Percentiles rank a stretch among this genome's conserved stretches.
Conservation (phyloP, 2,888 invertebrate species). For the Carcina quercana region DNA sequence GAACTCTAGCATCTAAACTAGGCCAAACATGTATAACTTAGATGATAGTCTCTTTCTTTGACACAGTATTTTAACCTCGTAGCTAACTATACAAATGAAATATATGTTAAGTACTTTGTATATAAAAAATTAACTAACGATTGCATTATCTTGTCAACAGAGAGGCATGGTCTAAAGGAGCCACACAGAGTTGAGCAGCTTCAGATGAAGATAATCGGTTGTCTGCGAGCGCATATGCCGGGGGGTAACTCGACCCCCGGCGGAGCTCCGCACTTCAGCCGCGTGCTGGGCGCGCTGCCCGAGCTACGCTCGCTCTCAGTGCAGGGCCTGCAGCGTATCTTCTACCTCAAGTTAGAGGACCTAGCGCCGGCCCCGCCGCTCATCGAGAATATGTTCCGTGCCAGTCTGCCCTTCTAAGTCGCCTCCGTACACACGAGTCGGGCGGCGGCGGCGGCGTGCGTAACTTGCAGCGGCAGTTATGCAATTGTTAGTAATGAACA, state of each 20-base stretch:
- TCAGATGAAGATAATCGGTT: slow-evolving; percentile 97
- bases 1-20: too few species aligned
- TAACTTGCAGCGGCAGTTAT: slow-evolving; percentile 4
- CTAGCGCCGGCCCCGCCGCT: slow-evolving; percentile 93
- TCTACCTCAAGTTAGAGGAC: slow-evolving; percentile 94
- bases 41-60: too few species aligned
- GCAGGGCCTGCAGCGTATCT: slow-evolving; percentile 95
- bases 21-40: too few species aligned
- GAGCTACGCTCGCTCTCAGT: slow-evolving; percentile 94
- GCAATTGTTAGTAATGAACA: too few species aligned
- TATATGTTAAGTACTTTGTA: too few species aligned
- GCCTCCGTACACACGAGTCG: slow-evolving; percentile 33
- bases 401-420: slow-evolving; percentile 96
- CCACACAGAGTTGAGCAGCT: slow-evolving; percentile 94
- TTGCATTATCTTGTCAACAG: slow-evolving; percentile 69
- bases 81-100: too few species aligned
- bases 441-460: slow-evolving; percentile 10
- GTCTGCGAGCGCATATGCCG: slow-evolving; percentile 96
- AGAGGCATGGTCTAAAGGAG: slow-evolving; percentile 94
- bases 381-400: slow-evolving; percentile 96
- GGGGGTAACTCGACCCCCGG: slow-evolving; percentile 86
- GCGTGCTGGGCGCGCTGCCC: slow-evolving; percentile 92
- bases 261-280: slow-evolving; percentile 94
- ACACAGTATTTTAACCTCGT: too few species aligned
- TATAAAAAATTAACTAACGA: too few species aligned